Evolutionary conservation across 35 echinoderm and acorn worm species (phyloP).

Genomic region (Lytechinus pictus): DNA sequence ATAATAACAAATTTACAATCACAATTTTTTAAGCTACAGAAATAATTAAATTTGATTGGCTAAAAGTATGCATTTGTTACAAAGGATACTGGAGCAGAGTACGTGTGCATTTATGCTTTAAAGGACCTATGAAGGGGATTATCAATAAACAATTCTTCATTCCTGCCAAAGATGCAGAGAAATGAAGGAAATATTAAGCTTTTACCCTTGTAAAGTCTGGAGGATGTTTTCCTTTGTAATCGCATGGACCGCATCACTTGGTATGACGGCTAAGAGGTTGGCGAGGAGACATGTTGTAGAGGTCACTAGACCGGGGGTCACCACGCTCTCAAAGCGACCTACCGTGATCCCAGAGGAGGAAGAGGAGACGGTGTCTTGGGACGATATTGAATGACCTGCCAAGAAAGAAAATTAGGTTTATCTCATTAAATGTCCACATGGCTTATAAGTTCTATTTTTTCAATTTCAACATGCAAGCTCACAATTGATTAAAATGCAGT

Average conservation of each 20-base stretch:
- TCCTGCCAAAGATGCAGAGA: background rate
- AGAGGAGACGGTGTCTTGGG: constrained; percentile 42
- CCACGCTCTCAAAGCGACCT: constrained; percentile 85
- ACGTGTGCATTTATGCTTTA: too few relatives aligned
- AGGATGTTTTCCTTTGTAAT: constrained; percentile 61
- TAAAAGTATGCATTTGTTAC: too few relatives aligned
- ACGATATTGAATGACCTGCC: constrained; percentile 5
- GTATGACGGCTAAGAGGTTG: constrained; percentile 67
- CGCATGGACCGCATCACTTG: constrained; percentile 61
- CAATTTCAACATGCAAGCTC: too few relatives aligned
- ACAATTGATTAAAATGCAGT: too few relatives aligned
- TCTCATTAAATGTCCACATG: too few relatives aligned
- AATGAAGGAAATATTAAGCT: background rate
- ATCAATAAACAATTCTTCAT: too few relatives aligned
- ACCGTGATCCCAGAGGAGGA: background rate
- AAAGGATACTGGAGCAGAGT: too few relatives aligned
- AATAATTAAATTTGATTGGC: too few relatives aligned
- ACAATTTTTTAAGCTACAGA: too few relatives aligned
- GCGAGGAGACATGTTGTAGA: constrained; percentile 61
- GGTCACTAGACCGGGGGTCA: constrained; percentile 77
- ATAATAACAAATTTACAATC: too few relatives aligned
- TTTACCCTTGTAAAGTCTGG: constrained; percentile 62
- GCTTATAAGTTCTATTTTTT: too few relatives aligned
- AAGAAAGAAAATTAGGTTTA: background rate
- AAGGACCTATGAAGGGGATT: too few relatives aligned